Percentiles rank a stretch among this genome's conserved stretches.
These are phyloP conservation scores for Epistrophella euchroma DNA, from an alignment of 2,888 invertebrate species.

Conservation along the genomic window DNA sequence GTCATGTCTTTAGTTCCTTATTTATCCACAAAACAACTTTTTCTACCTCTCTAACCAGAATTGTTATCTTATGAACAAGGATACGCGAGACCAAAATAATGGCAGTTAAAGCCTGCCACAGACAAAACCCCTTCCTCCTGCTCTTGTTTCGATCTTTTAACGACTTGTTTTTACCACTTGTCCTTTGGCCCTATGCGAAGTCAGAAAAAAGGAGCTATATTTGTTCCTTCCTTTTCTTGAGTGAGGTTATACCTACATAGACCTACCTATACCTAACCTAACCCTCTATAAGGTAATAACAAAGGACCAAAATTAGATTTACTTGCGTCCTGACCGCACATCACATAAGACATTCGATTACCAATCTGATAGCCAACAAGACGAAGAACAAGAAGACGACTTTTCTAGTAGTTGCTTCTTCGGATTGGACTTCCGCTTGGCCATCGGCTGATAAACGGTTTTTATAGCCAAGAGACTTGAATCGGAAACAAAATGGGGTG, in stretches of 20 bases:
- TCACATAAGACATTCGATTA: conserved; percentile 75
- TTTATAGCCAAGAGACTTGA: conserved; percentile 58
- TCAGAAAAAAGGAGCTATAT: conserved; percentile 23
- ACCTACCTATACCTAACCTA: no score
- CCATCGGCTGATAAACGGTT: conserved; percentile 69
- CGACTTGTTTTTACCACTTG: conserved; percentile 65
- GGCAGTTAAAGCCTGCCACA: conserved; percentile 64
- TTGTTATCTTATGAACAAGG: conserved; percentile 56
- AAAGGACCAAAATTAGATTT: conserved; percentile 72
- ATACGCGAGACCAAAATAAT: conserved; percentile 44
- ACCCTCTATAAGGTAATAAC: not conserved
- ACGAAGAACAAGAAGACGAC: conserved; percentile 42
- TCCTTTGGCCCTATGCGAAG: conserved; percentile 58
- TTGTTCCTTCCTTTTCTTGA: conserved; percentile 34
- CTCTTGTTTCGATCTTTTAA: conserved; percentile 15
- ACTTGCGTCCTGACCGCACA: conserved; percentile 74
- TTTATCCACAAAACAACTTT: conserved; percentile 34
- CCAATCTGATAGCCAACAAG: conserved; percentile 72
- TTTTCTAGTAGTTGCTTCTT: conserved; percentile 29
- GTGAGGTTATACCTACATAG: conserved; percentile 40
- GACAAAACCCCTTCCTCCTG: conserved; percentile 44
- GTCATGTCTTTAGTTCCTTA: conserved; percentile 12
- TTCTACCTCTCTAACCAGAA: conserved; percentile 31
- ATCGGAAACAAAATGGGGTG: conserved; percentile 70
- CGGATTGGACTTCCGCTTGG: conserved; percentile 52